Conservation (phyloP, 2,797 vertebrate genomes). For the Danio aesculapii region DNA sequence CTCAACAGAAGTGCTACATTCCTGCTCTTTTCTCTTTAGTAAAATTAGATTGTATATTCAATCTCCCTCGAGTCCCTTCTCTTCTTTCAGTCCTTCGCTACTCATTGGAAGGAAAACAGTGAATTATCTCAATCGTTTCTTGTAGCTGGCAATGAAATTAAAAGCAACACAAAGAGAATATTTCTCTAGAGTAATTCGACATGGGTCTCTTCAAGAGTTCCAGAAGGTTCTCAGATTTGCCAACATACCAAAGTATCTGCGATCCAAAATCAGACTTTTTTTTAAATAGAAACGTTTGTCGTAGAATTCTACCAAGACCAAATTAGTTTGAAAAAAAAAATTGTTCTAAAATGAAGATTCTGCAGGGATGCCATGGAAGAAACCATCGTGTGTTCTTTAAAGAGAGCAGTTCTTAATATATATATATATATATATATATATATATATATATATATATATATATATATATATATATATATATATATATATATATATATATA, state of each 20-base stretch:
- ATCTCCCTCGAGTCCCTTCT: not conserved
- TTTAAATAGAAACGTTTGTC: not conserved
- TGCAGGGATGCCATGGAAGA: too few relatives aligned
- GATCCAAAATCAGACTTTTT: not conserved
- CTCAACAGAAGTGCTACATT: constrained; percentile 63
- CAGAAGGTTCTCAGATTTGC: not conserved
- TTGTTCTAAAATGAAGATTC: too few relatives aligned
- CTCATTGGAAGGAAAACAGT: not conserved
- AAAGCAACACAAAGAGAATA: not conserved
- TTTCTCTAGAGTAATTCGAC: not conserved
- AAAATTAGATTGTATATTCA: too few relatives aligned
- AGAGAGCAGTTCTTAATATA: too few relatives aligned
- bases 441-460: too few relatives aligned
- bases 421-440: too few relatives aligned
- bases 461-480: too few relatives aligned
- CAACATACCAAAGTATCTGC: not conserved
- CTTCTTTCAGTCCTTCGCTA: constrained; percentile 44
- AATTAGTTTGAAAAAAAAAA: too few relatives aligned
- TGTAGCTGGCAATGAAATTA: not conserved
- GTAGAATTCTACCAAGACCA: not conserved
- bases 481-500: too few relatives aligned
- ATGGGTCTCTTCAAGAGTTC: not conserved
- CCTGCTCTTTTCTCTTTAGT: constrained; percentile 21
- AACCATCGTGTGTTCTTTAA: too few relatives aligned
- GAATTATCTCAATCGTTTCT: not conserved